These are phyloP conservation scores for Neoarius graeffei DNA, from an alignment of 2,113 vertebrate species.

Conservation along the genomic window DNA sequence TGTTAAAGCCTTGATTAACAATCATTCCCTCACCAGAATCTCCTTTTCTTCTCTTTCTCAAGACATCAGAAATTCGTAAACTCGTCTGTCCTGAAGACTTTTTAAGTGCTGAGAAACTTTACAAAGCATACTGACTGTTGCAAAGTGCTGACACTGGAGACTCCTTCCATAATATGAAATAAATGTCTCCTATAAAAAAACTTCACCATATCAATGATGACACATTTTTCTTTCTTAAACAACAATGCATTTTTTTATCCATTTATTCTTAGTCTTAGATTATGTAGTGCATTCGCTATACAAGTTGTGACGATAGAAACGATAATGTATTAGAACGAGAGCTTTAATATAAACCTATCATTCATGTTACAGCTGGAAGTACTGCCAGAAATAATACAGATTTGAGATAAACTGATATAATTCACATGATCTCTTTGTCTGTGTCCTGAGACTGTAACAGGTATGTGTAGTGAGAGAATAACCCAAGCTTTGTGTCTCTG, in stretches of 20 bases:
- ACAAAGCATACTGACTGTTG: background rate
- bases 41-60: too few relatives aligned
- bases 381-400: background rate
- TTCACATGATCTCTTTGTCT: background rate
- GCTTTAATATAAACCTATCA: background rate
- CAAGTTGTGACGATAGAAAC: background rate
- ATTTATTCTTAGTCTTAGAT: background rate
- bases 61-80: too few relatives aligned
- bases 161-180: background rate
- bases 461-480: background rate
- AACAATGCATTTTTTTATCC: too few relatives aligned
- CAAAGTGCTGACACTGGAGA: background rate
- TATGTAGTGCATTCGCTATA: background rate
- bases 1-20: too few relatives aligned
- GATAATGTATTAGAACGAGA: background rate
- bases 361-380: background rate
- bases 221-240: background rate
- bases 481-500: background rate
- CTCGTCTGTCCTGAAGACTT: background rate
- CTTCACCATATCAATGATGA: too few relatives aligned
- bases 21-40: too few relatives aligned
- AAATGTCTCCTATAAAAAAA: background rate
- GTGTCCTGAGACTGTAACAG: background rate
- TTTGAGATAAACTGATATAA: background rate
- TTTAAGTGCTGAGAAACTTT: background rate